These are phyloP conservation scores for Oryzias melastigma DNA, from an alignment of 2,113 vertebrate species.

Conservation along the genomic window DNA sequence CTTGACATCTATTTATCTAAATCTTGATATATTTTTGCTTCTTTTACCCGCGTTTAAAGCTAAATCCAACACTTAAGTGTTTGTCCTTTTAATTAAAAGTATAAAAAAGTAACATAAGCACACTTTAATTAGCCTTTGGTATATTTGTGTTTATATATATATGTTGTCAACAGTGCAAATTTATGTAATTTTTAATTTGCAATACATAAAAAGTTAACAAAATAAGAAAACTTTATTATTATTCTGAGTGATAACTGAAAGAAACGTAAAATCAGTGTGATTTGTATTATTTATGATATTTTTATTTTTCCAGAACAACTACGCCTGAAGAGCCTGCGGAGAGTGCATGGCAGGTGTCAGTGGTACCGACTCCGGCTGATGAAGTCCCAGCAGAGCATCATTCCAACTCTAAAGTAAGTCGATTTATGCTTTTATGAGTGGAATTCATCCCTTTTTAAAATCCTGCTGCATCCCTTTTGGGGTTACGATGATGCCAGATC, in stretches of 20 bases:
- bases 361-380: slow-evolving; percentile 94
- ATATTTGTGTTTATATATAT: neutral
- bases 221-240: too few relatives aligned
- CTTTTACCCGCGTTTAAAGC: too few relatives aligned
- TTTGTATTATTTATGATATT: neutral
- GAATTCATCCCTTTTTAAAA: neutral
- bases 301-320: slow-evolving; percentile 84
- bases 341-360: slow-evolving; percentile 93
- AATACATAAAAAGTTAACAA: too few relatives aligned
- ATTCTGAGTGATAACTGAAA: too few relatives aligned
- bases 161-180: slow-evolving; percentile 28
- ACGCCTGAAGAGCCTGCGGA: slow-evolving; percentile 92
- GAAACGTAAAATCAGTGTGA: too few relatives aligned
- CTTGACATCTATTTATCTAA: neutral
- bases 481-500: too few relatives aligned
- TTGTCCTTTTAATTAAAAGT: neutral
- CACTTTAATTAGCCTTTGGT: neutral
- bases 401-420: slow-evolving; percentile 97
- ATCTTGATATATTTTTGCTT: neutral
- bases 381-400: slow-evolving; percentile 94
- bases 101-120: neutral
- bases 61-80: neutral
- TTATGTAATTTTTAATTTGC: slow-evolving; percentile 1
- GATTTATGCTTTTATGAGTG: neutral
- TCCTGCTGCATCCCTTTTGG: too few relatives aligned